Base-by-base conservation (phyloP, 23 tunicate genomes). In the Trididemnum clinides region DNA sequence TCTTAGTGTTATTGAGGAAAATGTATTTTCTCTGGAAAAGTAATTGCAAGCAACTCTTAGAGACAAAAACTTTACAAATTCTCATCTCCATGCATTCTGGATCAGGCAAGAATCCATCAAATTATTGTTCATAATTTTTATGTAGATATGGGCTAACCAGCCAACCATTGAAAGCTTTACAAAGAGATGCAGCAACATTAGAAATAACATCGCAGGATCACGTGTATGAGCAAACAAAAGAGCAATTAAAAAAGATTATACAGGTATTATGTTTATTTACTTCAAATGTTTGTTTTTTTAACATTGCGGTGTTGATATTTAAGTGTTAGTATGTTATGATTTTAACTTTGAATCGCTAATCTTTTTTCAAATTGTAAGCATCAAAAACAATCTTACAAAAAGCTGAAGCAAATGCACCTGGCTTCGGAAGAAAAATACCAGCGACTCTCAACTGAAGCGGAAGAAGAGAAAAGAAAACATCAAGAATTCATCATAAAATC, bases 401-500 rank as follows among this genome's bases (percentile, higher is more conserved):
- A 87, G 69, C 25, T 95, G 62, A 86, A 95, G 49, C 88, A 89
- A 30, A 85, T 84, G 69, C 76, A 90, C 6, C 54, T 89, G 26
- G 39, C 90, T 1, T 71, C 91, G 1, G 86, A 89, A 50, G 93
- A 95, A 44, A 84, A 85, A 81, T 78, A 95, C 49, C 85, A 85
- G 51, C 30, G 88, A 33, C 62, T 95, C 15, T 30, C 86, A 18
- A 64, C 63, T 0, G 98, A 95, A 28, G 34, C 82, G 51, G 88
- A 85, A 57, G 77, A 70, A 33, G 98, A 95, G 64, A 89, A 95
- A 37, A 50, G 81, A 59, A 95, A 95, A 57, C 98, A 95, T 21
- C 95, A 95, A 39, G 98, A 95, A 31, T 95, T 89, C 50, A 86
- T 89, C 86, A 72, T 85, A 22, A 95, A 95, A 59, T 95, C 98